A percentile compares a stretch with the other conserved stretches of the same genome.
phyloP scores from a whole-genome alignment of 2,888 invertebrate species.

The Chaetogeoica ovagalla region DNA sequence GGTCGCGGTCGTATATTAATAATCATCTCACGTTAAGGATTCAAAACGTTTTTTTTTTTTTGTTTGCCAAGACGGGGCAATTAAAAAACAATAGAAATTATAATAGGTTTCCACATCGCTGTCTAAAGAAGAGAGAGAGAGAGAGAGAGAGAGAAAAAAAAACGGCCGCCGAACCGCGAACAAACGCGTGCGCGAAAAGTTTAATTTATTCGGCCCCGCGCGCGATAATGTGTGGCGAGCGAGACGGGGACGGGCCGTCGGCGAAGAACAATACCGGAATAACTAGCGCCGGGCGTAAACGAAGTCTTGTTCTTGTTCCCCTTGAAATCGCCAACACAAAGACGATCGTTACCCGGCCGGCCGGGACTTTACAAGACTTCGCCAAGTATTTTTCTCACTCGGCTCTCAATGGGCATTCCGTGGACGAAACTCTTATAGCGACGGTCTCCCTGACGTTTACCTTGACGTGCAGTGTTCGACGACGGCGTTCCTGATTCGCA shows the following conservation, averaged over 20 bases:
- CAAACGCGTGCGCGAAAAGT: slow-evolving; percentile 20
- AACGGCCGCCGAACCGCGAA: slow-evolving; percentile 14
- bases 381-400: slow-evolving; percentile 25
- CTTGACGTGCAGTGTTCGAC: slow-evolving; percentile 8
- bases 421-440: slow-evolving; percentile 4
- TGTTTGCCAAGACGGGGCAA: slow-evolving; percentile 40
- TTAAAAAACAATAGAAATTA: slow-evolving; percentile 48
- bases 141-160: background rate
- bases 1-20: slow-evolving; percentile 20
- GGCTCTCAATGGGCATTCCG: slow-evolving; percentile 22
- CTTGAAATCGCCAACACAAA: slow-evolving; percentile 45
- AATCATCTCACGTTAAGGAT: slow-evolving; percentile 33
- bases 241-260: slow-evolving; percentile 9
- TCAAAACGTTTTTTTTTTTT: slow-evolving; percentile 40
- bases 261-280: background rate
- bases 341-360: slow-evolving; percentile 29
- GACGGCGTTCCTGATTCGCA: slow-evolving; percentile 9
- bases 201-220: slow-evolving; percentile 39
- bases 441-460: slow-evolving; percentile 7
- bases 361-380: slow-evolving; percentile 39
- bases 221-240: slow-evolving; percentile 16
- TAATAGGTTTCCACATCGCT: slow-evolving; percentile 33
- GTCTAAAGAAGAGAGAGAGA: background rate
- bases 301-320: slow-evolving; percentile 35
- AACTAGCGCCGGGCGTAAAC: slow-evolving; percentile 18